These are phyloP conservation scores for Argyrosomus regius DNA, from an alignment of 2,797 vertebrate species.

Conservation along the genomic window DNA sequence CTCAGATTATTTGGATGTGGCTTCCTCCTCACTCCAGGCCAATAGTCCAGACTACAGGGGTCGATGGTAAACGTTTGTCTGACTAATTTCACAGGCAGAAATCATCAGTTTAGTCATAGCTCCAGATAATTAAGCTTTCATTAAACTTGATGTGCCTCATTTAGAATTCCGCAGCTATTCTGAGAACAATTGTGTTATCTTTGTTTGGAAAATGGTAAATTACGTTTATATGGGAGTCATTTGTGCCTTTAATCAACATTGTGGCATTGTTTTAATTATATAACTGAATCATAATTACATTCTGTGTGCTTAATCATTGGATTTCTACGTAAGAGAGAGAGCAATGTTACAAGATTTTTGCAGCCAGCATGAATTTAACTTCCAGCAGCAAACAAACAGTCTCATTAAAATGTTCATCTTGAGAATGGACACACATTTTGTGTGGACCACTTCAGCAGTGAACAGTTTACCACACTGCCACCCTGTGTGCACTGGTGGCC, in stretches of 20 bases:
- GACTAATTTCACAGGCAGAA: constrained; percentile 63
- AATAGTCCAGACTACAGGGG: background rate
- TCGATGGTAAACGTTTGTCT: constrained; percentile 43
- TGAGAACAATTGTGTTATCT: constrained; percentile 31
- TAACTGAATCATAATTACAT: constrained; percentile 23
- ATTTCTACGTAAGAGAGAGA: constrained; percentile 7
- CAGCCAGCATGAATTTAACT: constrained; percentile 21
- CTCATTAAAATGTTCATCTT: constrained; percentile 24
- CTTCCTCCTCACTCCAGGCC: constrained; percentile 1
- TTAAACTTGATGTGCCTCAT: constrained; percentile 45
- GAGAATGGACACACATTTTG: background rate
- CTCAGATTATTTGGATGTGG: constrained; percentile 28
- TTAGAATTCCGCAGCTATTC: constrained; percentile 45
- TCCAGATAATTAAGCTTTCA: constrained; percentile 49
- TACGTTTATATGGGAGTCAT: constrained; percentile 34
- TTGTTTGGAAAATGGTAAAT: constrained; percentile 39
- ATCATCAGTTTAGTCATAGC: constrained; percentile 63
- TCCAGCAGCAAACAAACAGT: constrained; percentile 32
- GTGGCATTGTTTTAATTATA: constrained; percentile 39
- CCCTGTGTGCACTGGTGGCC: constrained; percentile 60
- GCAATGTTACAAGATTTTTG: constrained; percentile 9
- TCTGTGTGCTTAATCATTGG: constrained; percentile 23
- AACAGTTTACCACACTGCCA: constrained; percentile 66
- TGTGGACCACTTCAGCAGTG: constrained; percentile 3
- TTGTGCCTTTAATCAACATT: constrained; percentile 43